Evolutionary conservation across 2,113 vertebrate genomes (phyloP), one percentile per base, ranked within the genome.

Genomic region (Nestor notabilis): DNA sequence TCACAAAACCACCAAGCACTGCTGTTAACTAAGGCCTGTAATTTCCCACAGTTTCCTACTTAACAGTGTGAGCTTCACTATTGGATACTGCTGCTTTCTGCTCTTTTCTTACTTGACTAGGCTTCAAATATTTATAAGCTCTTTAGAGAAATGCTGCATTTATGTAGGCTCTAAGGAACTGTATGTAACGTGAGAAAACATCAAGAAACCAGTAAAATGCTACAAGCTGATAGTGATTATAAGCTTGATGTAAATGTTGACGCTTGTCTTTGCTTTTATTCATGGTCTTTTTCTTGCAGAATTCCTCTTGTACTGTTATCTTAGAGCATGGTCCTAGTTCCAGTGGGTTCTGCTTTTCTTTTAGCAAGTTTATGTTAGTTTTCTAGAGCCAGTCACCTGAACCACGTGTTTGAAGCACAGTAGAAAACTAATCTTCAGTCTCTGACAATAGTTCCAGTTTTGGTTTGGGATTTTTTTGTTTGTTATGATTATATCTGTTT

Each of bases 401-500:
- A 84, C 39, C 50, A 56, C 61, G 8, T 69, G 53, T 52, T 94
- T 65, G 46, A 89, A 96, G 49, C 46, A 56, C 55, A 64, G 21
- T 65, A 25, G 33, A 90, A 92, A 80, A 89, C 68, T 25, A 89
- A 88, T 71, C 85, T 94, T 64, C 29, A 20, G 60, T 84, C 65
- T 83, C 77, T 83, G 81, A 87, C 75, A 91, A 76, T 75, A 84
- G 81, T 64, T 65, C 74, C 24, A 61, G 49, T 61, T 96, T 84
- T 29, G 35, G 37, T 66, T 87, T 81, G 60, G 60, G 7, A 15
- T 15, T 12, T 75, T 74, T 78, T 75, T 83, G 61, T 76, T 89
- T 89, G 55, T 90, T 81, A 43, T 78, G 61, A 56, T 85, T 92
- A 25, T 43, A 95, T 70, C 83, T 89, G 56, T 89, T 96, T 92